Evolutionary conservation across 2,888 invertebrate genomes (phyloP).

Genomic region (Drosophila nr. perissopoda): DNA sequence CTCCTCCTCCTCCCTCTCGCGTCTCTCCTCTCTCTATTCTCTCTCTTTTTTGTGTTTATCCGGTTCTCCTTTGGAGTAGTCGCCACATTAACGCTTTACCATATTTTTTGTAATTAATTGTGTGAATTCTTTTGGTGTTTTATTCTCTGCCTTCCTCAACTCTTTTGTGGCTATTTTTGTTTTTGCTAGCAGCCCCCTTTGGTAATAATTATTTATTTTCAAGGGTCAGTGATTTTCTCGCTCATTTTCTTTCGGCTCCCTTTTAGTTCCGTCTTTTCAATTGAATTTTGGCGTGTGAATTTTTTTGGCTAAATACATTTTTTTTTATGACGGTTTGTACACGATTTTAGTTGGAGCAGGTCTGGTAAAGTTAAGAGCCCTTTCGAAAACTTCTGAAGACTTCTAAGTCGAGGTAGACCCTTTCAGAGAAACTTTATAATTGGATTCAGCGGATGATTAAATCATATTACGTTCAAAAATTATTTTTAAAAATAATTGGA

Average conservation of each 20-base stretch:
- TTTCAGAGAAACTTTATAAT: slow-evolving; percentile 1
- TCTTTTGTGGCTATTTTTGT: slow-evolving; percentile 42
- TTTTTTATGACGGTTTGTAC: slow-evolving; percentile 7
- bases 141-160: slow-evolving; percentile 42
- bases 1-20: neutral
- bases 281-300: slow-evolving; percentile 63
- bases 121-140: slow-evolving; percentile 41
- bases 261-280: slow-evolving; percentile 29
- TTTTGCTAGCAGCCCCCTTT: slow-evolving; percentile 15
- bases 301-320: slow-evolving; percentile 19
- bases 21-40: neutral
- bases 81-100: slow-evolving; percentile 49
- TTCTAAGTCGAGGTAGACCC: neutral
- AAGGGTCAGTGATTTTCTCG: slow-evolving; percentile 66
- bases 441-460: neutral
- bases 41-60: slow-evolving; percentile 1
- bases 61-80: slow-evolving; percentile 20
- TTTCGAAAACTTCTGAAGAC: neutral
- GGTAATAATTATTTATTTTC: slow-evolving; percentile 69
- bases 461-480: neutral
- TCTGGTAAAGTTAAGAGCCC: neutral
- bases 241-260: slow-evolving; percentile 30
- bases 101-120: slow-evolving; percentile 51
- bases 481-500: neutral
- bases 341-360: neutral